A percentile compares a stretch with the other conserved stretches of the same genome.
These are phyloP conservation scores for Drosophila suboccidentalis DNA, from an alignment of 2,888 invertebrate species.

Conservation along the genomic window DNA sequence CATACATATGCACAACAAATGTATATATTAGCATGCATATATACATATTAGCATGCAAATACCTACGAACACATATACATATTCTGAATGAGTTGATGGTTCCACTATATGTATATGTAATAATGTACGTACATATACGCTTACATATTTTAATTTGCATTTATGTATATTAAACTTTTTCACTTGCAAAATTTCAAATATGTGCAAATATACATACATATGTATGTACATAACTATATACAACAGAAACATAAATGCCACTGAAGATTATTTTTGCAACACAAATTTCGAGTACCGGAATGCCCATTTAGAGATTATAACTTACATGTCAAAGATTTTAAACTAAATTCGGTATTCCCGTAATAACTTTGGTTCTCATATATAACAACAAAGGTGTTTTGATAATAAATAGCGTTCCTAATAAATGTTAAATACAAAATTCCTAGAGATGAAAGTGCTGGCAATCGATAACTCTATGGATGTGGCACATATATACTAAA, in stretches of 20 bases:
- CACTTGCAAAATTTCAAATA: slow-evolving; percentile 26
- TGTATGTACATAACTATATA: slow-evolving; percentile 31
- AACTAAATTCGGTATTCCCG: slow-evolving; percentile 24
- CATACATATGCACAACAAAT: slow-evolving; percentile 12
- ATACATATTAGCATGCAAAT: slow-evolving; percentile 24
- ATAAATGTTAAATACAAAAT: slow-evolving; percentile 58
- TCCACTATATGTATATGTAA: slow-evolving; percentile 2
- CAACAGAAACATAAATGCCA: slow-evolving; percentile 28
- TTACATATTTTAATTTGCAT: slow-evolving; percentile 20
- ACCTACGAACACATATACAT: slow-evolving; percentile 18
- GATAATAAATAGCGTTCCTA: slow-evolving; percentile 59
- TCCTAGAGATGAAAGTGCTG: slow-evolving; percentile 45
- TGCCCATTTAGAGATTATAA: background rate
- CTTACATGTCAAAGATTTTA: slow-evolving; percentile 44
- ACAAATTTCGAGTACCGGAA: background rate
- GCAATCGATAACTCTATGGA: slow-evolving; percentile 40
- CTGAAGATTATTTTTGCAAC: slow-evolving; percentile 1
- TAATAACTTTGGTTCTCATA: slow-evolving; percentile 13
- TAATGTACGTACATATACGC: background rate
- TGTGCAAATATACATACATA: slow-evolving; percentile 27
- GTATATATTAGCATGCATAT: slow-evolving; percentile 19
- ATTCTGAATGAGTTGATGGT: slow-evolving; percentile 2
- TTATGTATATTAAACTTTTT: slow-evolving; percentile 19
- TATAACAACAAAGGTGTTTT: slow-evolving; percentile 49
- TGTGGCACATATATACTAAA: background rate